Evolutionary conservation across 2,113 vertebrate species (phyloP), one percentile per base, ranked within the genome.

Genomic region (Orthonyx spaldingii): DNA sequence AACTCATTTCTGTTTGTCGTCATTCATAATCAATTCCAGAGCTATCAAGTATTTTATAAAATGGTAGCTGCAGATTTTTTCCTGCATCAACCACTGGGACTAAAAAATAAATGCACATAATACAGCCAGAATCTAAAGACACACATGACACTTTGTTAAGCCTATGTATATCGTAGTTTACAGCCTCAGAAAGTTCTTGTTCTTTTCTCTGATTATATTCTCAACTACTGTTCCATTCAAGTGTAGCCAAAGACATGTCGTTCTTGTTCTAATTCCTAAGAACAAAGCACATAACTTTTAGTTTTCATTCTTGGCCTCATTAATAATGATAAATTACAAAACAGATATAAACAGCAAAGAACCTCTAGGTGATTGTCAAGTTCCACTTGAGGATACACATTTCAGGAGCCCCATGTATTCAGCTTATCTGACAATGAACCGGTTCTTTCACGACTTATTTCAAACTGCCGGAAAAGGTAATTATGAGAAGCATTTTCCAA

Each of bases 11-110:
- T 90, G 59, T 92, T 93, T 92, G 66, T 90, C 5, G 1, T 95
- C 20, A 65, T 83, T 90, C 55, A 7, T 93, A 95, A 92, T 88
- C 57, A 77, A 80, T 86, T 90, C 85, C 90, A 92, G 85, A 93
- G 59, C 59, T 86, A 66, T 80, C 59, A 80, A 94, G 21, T 72
- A 57, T 83, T 95, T 92, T 16, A 85, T 76, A 72, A 92, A 94
- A 91, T 86, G 76, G 50, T 83, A 90, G 88, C 85, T 87, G 37
- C 1, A 1, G 46, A 77, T 88, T 83, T 96, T 89, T 84, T 93
- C 65, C 66, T 80, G 50, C 35, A 61, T 61, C 63, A 88, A 22
- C 68, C 14, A 63, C 30, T 57, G 14, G 24, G 50, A 86, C 53
- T 77, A 13, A 86, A 76, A 80, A 64, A 60, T 68, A 84, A 87